Conservation (phyloP, 2,888 invertebrate species). For the Limnephilus lunatus region DNA sequence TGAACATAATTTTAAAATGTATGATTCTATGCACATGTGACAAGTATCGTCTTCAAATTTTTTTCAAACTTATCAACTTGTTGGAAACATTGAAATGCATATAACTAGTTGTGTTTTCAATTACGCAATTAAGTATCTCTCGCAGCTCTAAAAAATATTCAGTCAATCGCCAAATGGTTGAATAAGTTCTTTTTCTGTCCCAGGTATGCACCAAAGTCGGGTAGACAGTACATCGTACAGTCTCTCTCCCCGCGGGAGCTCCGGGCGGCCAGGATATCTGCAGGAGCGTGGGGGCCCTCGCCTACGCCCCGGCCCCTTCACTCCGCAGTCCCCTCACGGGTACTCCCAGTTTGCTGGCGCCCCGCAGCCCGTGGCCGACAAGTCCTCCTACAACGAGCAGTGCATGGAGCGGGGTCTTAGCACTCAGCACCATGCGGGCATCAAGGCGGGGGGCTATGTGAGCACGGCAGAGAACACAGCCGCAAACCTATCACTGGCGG, state of each 20-base stretch:
- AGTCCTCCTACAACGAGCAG: conserved; percentile 67
- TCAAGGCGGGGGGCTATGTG: conserved; percentile 70
- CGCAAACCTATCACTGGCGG: conserved; percentile 62
- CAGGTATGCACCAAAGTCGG: conserved; percentile 59
- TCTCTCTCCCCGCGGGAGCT: conserved; percentile 33
- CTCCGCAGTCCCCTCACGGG: conserved; percentile 69
- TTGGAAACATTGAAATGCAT: no score
- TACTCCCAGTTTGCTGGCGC: conserved; percentile 70
- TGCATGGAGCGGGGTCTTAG: conserved; percentile 54
- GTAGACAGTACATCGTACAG: conserved; percentile 41
- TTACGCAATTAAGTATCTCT: background rate
- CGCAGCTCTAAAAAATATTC: background rate
- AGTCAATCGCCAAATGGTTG: background rate
- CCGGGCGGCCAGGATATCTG: conserved; percentile 71
- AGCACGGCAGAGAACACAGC: conserved; percentile 69
- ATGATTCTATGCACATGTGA: no score
- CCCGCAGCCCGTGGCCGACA: conserved; percentile 64
- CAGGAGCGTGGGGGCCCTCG: conserved; percentile 71
- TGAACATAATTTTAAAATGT: background rate
- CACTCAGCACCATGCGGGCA: conserved; percentile 67
- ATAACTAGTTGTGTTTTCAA: background rate
- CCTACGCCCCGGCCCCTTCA: conserved; percentile 71
- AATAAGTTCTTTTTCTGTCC: background rate
- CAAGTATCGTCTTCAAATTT: no score
- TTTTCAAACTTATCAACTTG: no score